Evolutionary conservation across 2,113 vertebrate genomes (phyloP), one percentile per base, ranked within the genome.

Genomic region (Oceanites oceanicus): DNA sequence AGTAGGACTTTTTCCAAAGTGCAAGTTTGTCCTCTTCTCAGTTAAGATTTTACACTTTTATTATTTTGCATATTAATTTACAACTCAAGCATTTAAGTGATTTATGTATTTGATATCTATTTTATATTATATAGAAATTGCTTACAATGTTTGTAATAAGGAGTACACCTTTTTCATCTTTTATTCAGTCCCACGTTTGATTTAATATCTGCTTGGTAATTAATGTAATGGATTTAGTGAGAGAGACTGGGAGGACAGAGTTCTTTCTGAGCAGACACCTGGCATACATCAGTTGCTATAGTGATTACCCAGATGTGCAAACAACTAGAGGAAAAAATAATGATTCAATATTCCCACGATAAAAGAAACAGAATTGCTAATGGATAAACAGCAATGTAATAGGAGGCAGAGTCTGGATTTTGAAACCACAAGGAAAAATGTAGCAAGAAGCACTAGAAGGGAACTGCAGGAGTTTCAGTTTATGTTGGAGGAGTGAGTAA

Each of bases 211-310:
- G 32, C 92, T 80, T 87, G 82, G 82, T 59, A 97, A 96, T 97
- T 96, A 95, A 80, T 75, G 30, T 90, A 94, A 94, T 92, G 40
- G 92, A 92, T 95, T 94, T 93, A 82, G 72, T 65, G 59, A 68
- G 44, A 63, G 70, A 92, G 29, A 82, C 27, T 88, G 73, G 55
- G 73, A 88, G 19, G 70, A 85, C 5, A 40, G 45, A 85, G 45
- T 20, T 44, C 66, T 91, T 97, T 96, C 77, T 62, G 66, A 95
- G 87, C 49, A 94, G 94, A 89, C 94, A 97, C 92, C 96, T 97
- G 97, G 85, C 92, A 78, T 79, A 61, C 45, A 90, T 90, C 84
- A 59, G 97, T 97, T 97, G 92, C 95, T 94, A 97, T 96, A 96
- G 95, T 92, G 93, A 97, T 94, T 94, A 85, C 80, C 47, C 95